Conservation (phyloP, 2,888 invertebrate genomes). For the Lacanobia wlatinum region DNA sequence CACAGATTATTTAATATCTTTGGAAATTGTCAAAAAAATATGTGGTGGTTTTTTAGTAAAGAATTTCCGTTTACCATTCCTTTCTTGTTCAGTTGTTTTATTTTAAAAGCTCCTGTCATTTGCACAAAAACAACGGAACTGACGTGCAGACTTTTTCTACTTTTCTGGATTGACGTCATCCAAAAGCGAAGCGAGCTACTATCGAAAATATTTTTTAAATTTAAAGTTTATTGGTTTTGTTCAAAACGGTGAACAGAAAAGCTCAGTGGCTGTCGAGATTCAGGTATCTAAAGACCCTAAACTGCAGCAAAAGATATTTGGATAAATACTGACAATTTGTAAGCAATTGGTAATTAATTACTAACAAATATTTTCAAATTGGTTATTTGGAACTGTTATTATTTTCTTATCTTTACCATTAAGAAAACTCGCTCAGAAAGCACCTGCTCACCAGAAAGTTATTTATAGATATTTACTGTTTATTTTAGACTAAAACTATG, state of each 20-base stretch:
- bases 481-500: conserved; percentile 23
- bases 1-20: conserved; percentile 24
- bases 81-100: conserved; percentile 43
- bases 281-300: not conserved
- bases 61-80: conserved; percentile 21
- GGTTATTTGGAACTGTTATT: not conserved
- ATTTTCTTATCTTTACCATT: not conserved
- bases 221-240: not conserved
- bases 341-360: not conserved
- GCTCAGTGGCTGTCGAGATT: not conserved
- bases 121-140: conserved; percentile 53
- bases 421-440: conserved; percentile 9
- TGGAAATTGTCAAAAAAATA: conserved; percentile 2
- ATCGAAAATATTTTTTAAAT: conserved; percentile 21
- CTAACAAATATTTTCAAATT: not conserved
- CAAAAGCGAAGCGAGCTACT: conserved; percentile 26
- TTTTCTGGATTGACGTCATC: conserved; percentile 61
- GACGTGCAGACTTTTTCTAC: conserved; percentile 59
- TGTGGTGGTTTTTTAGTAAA: conserved; percentile 16
- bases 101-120: conserved; percentile 64
- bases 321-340: not conserved
- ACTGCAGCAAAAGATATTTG: not conserved
- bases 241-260: not conserved
- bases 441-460: not conserved
- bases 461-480: conserved; percentile 9